Percentiles rank a stretch among this genome's conserved stretches.
Evolutionary conservation across 2,888 invertebrate species (phyloP).

Genomic region (Tryphoninae sp.): DNA sequence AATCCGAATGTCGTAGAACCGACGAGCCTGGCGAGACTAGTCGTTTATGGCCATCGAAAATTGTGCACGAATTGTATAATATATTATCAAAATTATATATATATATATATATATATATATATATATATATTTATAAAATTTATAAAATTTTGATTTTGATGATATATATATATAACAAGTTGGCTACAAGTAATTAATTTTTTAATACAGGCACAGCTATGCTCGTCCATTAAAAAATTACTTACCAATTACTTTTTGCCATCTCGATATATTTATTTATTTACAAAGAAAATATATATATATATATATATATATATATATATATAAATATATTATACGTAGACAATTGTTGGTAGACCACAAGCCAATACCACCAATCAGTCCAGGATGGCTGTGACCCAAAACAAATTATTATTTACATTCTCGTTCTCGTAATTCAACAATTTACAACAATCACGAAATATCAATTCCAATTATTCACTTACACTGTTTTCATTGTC

Average conservation of each 20-base stretch:
- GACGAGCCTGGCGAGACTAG: conserved; percentile 20
- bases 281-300: neutral
- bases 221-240: too few relatives aligned
- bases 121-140: too few relatives aligned
- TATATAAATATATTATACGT: conserved; percentile 15
- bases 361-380: conserved; percentile 33
- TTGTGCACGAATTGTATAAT: conserved; percentile 30
- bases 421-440: conserved; percentile 6
- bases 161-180: too few relatives aligned
- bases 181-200: too few relatives aligned
- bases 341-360: conserved; percentile 24
- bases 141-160: too few relatives aligned
- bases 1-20: conserved; percentile 57
- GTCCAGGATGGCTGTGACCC: conserved; percentile 34
- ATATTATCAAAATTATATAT: neutral
- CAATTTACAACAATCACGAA: neutral
- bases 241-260: too few relatives aligned
- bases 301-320: neutral
- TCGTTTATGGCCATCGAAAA: conserved; percentile 38
- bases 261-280: too few relatives aligned
- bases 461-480: conserved; percentile 1
- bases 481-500: conserved; percentile 1
- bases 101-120: neutral
- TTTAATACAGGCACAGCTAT: too few relatives aligned
- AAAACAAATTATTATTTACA: neutral